These are phyloP conservation scores for Campoletis sonorensis DNA, from an alignment of 1,140 invertebrate species.

Conservation along the genomic window DNA sequence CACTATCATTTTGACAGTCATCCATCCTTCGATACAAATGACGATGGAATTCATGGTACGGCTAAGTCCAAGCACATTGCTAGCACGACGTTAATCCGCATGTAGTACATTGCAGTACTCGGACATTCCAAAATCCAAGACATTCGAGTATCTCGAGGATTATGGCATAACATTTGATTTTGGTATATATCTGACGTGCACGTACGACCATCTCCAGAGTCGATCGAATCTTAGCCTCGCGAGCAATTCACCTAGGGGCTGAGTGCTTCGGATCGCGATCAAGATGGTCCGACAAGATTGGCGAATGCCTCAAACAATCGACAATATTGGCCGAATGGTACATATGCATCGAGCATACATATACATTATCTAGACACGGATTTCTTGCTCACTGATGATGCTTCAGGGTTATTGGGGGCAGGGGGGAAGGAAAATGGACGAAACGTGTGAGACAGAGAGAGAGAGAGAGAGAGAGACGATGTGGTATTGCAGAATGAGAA, in stretches of 20 bases:
- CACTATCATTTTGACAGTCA: too few species aligned
- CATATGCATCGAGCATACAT: background rate
- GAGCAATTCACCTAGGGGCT: background rate
- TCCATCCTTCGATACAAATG: too few species aligned
- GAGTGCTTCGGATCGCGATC: background rate
- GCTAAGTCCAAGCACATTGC: too few species aligned
- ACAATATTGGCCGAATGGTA: conserved; percentile 51
- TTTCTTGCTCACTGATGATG: background rate
- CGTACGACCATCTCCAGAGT: background rate
- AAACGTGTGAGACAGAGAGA: conserved; percentile 6
- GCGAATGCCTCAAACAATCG: conserved; percentile 61
- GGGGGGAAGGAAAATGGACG: conserved; percentile 30
- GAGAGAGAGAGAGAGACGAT: background rate
- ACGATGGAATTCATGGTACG: too few species aligned
- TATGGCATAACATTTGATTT: background rate
- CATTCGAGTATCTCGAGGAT: background rate
- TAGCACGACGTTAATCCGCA: too few species aligned
- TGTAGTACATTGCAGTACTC: too few species aligned
- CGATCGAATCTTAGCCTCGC: background rate
- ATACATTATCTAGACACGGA: background rate
- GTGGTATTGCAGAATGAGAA: too few species aligned
- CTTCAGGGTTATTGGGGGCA: conserved; percentile 40
- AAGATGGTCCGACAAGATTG: background rate
- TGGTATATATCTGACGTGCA: background rate
- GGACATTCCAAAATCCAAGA: background rate